phyloP scores from a whole-genome alignment of 2,797 vertebrate genomes.

The Sciurus vulgaris region DNA sequence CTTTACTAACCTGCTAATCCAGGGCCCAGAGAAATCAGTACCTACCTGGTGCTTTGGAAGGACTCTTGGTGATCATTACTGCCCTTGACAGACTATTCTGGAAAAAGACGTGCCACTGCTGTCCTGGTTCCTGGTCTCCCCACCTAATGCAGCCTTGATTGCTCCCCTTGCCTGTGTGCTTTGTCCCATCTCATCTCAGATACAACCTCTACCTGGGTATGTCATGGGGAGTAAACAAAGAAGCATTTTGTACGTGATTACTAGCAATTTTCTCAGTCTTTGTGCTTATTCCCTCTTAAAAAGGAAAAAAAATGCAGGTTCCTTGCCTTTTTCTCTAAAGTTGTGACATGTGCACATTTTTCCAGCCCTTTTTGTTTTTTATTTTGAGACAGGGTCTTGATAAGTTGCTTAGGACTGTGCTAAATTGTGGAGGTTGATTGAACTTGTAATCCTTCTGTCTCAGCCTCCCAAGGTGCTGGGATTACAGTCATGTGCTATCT shows the following conservation, averaged over 20 bases:
- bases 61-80: neutral
- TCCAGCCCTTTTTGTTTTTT: no score
- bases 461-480: no score
- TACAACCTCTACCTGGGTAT: neutral
- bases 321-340: neutral
- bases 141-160: neutral
- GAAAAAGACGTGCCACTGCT: neutral
- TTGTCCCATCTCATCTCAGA: neutral
- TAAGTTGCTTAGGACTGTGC: no score
- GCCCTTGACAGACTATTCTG: neutral
- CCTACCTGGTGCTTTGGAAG: slow-evolving; percentile 22
- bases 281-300: neutral
- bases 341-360: neutral
- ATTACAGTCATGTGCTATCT: no score
- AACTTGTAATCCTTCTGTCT: no score
- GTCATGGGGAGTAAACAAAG: neutral
- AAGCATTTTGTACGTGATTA: neutral
- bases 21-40: neutral
- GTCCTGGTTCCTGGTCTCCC: neutral
- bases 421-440: no score
- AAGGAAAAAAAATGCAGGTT: neutral
- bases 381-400: no score
- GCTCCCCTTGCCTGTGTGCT: neutral
- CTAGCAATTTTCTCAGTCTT: neutral
- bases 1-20: neutral